Conservation (phyloP, 1,140 invertebrate genomes). For the Littorina saxatilis region DNA sequence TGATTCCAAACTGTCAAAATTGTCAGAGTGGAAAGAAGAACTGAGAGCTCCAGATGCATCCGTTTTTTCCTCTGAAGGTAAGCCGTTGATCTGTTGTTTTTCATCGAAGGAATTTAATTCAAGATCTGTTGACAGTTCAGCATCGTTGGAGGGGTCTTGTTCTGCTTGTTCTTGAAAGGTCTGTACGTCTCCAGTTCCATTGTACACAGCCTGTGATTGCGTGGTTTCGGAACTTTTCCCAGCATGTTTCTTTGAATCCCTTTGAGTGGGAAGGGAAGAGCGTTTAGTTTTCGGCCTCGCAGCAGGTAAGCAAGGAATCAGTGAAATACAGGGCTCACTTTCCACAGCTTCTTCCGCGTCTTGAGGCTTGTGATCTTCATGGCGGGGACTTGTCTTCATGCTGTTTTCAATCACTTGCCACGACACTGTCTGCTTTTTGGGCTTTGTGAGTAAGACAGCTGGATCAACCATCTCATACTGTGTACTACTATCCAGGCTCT, state of each 20-base stretch:
- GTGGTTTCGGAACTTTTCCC: too few relatives aligned
- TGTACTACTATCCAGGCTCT: too few relatives aligned
- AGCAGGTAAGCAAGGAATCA: background rate
- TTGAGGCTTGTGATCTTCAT: background rate
- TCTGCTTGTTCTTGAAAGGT: too few relatives aligned
- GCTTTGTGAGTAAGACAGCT: background rate
- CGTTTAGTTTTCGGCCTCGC: too few relatives aligned
- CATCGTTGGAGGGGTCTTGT: too few relatives aligned
- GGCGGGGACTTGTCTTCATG: background rate
- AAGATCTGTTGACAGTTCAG: too few relatives aligned
- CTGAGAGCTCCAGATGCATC: background rate
- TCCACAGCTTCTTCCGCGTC: background rate
- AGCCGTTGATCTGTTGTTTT: background rate
- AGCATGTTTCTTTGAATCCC: too few relatives aligned
- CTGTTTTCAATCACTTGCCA: constrained; percentile 31
- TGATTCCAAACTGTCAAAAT: constrained; percentile 30
- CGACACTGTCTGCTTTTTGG: background rate
- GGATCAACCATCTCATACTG: background rate
- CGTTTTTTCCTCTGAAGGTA: background rate
- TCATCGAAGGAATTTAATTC: too few relatives aligned
- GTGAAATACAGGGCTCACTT: background rate
- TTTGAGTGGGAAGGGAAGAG: too few relatives aligned
- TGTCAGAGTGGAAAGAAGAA: background rate
- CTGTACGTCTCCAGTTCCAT: too few relatives aligned
- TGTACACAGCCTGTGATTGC: too few relatives aligned